Evolutionary conservation across 2,113 vertebrate genomes (phyloP).

Genomic region (Amphiprion ocellaris): DNA sequence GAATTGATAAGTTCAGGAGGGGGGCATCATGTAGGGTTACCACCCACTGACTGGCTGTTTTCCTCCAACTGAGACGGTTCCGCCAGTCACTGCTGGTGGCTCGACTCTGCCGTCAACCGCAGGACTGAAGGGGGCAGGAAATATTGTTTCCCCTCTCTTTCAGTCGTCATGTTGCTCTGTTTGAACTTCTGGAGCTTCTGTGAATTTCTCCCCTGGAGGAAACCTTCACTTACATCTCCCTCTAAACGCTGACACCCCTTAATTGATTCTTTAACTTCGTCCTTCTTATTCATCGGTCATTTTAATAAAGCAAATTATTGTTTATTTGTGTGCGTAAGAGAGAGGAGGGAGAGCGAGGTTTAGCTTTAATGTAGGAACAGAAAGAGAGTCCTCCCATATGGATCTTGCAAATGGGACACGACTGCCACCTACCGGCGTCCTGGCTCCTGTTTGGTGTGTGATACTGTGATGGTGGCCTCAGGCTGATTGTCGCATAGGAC

Average conservation of each 20-base stretch:
- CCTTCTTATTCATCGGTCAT: constrained; percentile 88
- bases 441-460: constrained; percentile 11
- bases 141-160: constrained; percentile 22
- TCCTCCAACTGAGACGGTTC: constrained; percentile 61
- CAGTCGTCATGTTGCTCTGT: constrained; percentile 28
- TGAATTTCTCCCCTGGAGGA: constrained; percentile 12
- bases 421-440: constrained; percentile 92
- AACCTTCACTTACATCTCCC: constrained; percentile 17
- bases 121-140: constrained; percentile 46
- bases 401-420: constrained; percentile 81
- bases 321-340: constrained; percentile 51
- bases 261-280: constrained; percentile 84
- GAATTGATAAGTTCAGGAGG: constrained; percentile 60
- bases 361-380: constrained; percentile 20
- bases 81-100: constrained; percentile 64
- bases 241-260: constrained; percentile 86
- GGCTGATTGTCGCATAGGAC: constrained; percentile 63
- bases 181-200: constrained; percentile 53
- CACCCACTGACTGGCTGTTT: constrained; percentile 70
- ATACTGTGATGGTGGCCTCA: constrained; percentile 46
- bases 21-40: constrained; percentile 69
- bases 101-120: constrained; percentile 57
- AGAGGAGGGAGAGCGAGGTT: constrained; percentile 24
- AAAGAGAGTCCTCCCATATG: constrained; percentile 60
- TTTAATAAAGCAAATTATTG: constrained; percentile 60